Conservation (phyloP, 2,888 invertebrate species). For the Cremastinae sp. region DNA sequence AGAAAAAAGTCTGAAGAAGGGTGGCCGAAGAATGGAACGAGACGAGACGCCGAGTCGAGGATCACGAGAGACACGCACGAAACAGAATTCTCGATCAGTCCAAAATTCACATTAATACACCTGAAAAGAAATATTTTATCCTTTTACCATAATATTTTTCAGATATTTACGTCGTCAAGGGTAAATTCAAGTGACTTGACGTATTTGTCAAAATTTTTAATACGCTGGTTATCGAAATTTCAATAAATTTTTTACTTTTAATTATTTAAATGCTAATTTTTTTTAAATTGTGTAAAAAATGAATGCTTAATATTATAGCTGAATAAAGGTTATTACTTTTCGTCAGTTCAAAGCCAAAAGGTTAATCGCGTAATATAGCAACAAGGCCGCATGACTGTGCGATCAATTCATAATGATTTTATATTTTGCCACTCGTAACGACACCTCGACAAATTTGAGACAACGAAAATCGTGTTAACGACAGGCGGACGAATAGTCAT, state of each 20-base stretch:
- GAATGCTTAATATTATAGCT: no score
- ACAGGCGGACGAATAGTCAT: constrained; percentile 54
- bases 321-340: constrained; percentile 1
- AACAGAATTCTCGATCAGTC: constrained; percentile 13
- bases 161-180: neutral
- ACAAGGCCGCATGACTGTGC: constrained; percentile 61
- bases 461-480: constrained; percentile 65
- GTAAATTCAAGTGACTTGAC: no score
- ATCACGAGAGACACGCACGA: neutral
- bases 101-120: constrained; percentile 15
- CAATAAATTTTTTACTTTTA: no score
- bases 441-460: constrained; percentile 66
- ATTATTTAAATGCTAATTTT: no score
- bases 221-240: no score
- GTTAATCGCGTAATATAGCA: constrained; percentile 52
- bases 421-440: constrained; percentile 61
- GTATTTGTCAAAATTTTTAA: no score
- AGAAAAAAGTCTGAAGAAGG: constrained; percentile 31
- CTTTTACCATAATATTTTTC: neutral
- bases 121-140: neutral
- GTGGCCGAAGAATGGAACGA: constrained; percentile 30
- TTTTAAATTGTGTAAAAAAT: no score
- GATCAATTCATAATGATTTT: constrained; percentile 62
- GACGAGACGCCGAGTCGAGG: constrained; percentile 9
- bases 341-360: no score